Conservation (phyloP, 2,797 vertebrate species). For the Bovichtus variegatus region DNA sequence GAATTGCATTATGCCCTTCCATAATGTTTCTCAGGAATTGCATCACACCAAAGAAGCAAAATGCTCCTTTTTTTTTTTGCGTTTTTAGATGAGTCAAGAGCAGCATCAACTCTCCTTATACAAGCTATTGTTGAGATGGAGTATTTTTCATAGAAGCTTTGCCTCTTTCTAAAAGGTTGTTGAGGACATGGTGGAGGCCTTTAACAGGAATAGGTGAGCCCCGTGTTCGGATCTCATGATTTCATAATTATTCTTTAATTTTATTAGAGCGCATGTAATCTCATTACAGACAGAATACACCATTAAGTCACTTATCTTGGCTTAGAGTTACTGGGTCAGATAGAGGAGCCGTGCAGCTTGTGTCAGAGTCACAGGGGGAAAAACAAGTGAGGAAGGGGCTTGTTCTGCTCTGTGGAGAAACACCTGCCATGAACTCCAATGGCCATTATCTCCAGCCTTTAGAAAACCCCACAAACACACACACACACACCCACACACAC, state of each 20-base stretch:
- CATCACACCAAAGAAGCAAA: not conserved
- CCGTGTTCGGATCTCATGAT: constrained; percentile 35
- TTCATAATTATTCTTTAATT: constrained; percentile 50
- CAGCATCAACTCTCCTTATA: not conserved
- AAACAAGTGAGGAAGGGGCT: constrained; percentile 18
- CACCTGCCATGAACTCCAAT: constrained; percentile 71
- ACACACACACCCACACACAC: constrained; percentile 21
- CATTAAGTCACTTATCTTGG: constrained; percentile 51
- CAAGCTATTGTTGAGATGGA: not conserved
- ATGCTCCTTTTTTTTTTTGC: not conserved
- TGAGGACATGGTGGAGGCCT: constrained; percentile 15
- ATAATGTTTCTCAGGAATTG: not conserved
- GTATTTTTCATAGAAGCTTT: not conserved
- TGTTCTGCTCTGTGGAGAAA: constrained; percentile 34
- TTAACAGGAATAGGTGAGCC: constrained; percentile 18
- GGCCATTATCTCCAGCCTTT: constrained; percentile 67
- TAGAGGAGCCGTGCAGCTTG: constrained; percentile 9
- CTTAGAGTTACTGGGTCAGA: constrained; percentile 30
- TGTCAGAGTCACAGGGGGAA: not conserved
- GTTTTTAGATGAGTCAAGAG: not conserved
- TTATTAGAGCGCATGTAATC: constrained; percentile 42
- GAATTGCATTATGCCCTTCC: constrained; percentile 8
- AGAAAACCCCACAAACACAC: constrained; percentile 47
- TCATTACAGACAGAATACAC: constrained; percentile 47
- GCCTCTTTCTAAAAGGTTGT: not conserved